A percentile compares a stretch with the other conserved stretches of the same genome.
phyloP scores from a whole-genome alignment of 2,888 invertebrate genomes.

The Drosophila lutescens region DNA sequence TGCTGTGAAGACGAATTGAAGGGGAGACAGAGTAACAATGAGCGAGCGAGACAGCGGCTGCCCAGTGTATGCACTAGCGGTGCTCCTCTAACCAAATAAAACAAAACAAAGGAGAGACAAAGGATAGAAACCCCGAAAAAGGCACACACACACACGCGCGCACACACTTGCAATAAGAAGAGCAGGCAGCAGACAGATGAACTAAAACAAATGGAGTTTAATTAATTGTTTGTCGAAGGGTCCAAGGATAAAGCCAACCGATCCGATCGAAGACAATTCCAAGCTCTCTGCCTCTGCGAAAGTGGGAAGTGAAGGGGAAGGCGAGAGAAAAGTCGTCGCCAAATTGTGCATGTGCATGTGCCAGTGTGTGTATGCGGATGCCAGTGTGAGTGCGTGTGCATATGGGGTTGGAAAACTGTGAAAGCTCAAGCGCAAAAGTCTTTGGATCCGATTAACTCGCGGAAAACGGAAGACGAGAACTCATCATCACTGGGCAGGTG shows the following conservation, averaged over 20 bases:
- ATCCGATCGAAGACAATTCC: not conserved
- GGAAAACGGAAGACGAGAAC: constrained; percentile 22
- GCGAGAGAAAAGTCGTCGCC: constrained; percentile 22
- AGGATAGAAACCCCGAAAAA: constrained; percentile 79
- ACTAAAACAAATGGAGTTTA: constrained; percentile 50
- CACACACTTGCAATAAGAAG: constrained; percentile 69
- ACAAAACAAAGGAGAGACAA: constrained; percentile 80
- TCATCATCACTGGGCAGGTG: constrained; percentile 11
- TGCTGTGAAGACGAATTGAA: constrained; percentile 62
- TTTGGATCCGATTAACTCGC: constrained; percentile 26
- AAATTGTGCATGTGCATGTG: constrained; percentile 35
- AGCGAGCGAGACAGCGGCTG: constrained; percentile 58
- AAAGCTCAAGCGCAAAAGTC: constrained; percentile 55
- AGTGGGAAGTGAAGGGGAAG: constrained; percentile 34
- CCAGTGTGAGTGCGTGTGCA: constrained; percentile 56
- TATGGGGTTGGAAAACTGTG: constrained; percentile 76
- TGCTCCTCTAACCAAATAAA: constrained; percentile 77
- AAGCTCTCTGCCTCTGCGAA: constrained; percentile 9
- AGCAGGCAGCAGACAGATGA: constrained; percentile 61
- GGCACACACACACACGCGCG: constrained; percentile 56
- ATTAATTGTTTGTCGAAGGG: constrained; percentile 10
- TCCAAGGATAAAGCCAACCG: constrained; percentile 12
- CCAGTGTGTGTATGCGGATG: constrained; percentile 43
- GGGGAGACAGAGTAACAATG: constrained; percentile 69
- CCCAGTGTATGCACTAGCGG: constrained; percentile 54